Percentiles rank a stretch among this genome's conserved stretches.
Conservation (phyloP, 2,888 invertebrate species). For the Stegophylla sp. region DNA sequence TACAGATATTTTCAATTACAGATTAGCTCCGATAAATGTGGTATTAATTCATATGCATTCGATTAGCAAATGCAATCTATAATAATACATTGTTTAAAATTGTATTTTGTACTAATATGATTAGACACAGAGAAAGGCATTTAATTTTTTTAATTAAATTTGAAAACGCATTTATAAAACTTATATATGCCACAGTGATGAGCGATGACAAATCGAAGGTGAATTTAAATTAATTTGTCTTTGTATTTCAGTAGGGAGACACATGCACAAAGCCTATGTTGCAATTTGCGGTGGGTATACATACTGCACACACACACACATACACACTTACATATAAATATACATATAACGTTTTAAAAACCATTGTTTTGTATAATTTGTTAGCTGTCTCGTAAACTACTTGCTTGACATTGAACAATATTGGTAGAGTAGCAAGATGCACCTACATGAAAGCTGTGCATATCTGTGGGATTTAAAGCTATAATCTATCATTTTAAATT, state of each 20-base stretch:
- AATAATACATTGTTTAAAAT: not conserved
- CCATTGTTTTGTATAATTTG: slow-evolving; percentile 39
- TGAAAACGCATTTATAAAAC: not conserved
- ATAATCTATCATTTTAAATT: no score
- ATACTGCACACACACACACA: not conserved
- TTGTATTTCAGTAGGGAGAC: slow-evolving; percentile 4
- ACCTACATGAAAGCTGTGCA: no score
- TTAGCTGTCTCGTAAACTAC: slow-evolving; percentile 44
- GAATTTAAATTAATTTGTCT: slow-evolving; percentile 10
- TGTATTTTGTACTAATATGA: not conserved
- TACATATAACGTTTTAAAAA: not conserved
- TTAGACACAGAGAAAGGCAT: slow-evolving; percentile 4
- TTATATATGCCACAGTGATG: not conserved
- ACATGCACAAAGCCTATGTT: not conserved
- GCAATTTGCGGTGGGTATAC: not conserved
- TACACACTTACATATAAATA: no score
- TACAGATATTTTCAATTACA: no score
- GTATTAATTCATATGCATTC: not conserved
- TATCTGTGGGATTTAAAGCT: not conserved
- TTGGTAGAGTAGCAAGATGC: not conserved
- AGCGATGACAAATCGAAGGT: slow-evolving; percentile 49
- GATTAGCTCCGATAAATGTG: no score
- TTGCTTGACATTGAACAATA: slow-evolving; percentile 37
- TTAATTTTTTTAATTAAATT: slow-evolving; percentile 14
- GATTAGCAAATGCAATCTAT: not conserved